Evolutionary conservation across 2,797 vertebrate species (phyloP).

Genomic region (Cirrhinus molitorella): DNA sequence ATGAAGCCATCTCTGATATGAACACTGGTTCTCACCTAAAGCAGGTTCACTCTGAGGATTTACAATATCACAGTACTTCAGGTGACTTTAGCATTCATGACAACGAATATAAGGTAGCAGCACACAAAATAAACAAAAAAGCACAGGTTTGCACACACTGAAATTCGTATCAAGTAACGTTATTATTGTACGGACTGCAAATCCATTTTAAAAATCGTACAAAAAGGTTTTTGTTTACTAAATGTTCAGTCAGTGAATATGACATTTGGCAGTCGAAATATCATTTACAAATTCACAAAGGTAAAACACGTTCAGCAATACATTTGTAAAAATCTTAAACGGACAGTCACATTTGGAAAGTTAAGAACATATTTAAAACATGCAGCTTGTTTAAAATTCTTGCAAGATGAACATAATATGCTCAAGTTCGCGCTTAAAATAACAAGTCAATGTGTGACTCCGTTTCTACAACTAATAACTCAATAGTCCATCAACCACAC

Average conservation of each 20-base stretch:
- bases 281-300: not conserved
- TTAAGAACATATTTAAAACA: not conserved
- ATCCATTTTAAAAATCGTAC: not conserved
- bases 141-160: not conserved
- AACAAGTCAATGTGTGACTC: not conserved
- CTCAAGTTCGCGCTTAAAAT: not conserved
- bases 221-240: not conserved
- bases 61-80: not conserved
- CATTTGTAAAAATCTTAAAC: not conserved
- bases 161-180: not conserved
- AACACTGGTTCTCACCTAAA: not conserved
- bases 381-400: not conserved
- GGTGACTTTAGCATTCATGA: not conserved
- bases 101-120: not conserved
- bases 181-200: too few relatives aligned
- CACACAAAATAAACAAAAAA: not conserved
- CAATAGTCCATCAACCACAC: not conserved
- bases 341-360: not conserved
- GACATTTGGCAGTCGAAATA: not conserved
- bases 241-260: not conserved
- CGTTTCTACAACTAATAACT: not conserved
- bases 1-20: slow-evolving; percentile 52
- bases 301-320: not conserved
- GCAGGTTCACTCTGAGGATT: not conserved
- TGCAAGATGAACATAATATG: not conserved